Base-by-base conservation (phyloP, 2,797 vertebrate genomes). In the Intellagama lesueurii region DNA sequence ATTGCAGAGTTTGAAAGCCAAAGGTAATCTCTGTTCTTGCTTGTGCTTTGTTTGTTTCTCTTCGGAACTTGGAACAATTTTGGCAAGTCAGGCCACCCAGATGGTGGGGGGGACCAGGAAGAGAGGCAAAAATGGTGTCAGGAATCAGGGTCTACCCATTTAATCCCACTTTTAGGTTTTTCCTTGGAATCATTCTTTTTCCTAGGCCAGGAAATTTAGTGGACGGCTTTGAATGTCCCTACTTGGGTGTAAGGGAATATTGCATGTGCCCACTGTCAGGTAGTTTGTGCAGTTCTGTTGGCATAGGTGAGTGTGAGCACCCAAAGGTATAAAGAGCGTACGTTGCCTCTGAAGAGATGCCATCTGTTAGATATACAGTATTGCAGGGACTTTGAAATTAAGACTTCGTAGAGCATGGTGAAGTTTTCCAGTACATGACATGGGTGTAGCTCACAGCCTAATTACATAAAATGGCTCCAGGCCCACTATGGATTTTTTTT, bases 361-460 rank as follows among this genome's bases (percentile, higher is more conserved):
- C n/a, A 35, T 72, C n/a, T 83, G 40, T 70, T 26, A 44, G 49
- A 84, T 49, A 72, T 73, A n/a, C n/a, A n/a, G n/a, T n/a, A 44
- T 56, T 49, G 47, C 44, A 73, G 44, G 69, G 49, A 85, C 72
- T 56, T 85, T 85, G 83, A 75, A 85, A 85, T 85, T 75, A 85
- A 73, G 73, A 56, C 47, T 85, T 60, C 35, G 28, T 60, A 17
- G 60, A 22, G 32, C 12, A 26, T 56, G 49, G 9, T 47, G 17
- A 5, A 56, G 52, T 11, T 11, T 56, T 56, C 52, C 52, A 64
- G 16, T 14, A 64, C 60, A 22, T 64, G 60, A 22, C 14, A 14
- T 64, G 60, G 60, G 5, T 64, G 60, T 22, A 64, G 52, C 52
- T 12, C 9, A 56, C 9, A 56, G 16, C 60, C 16, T 19, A 64